Base-by-base conservation (phyloP, 2,113 vertebrate species). In the Menidia beryllina region DNA sequence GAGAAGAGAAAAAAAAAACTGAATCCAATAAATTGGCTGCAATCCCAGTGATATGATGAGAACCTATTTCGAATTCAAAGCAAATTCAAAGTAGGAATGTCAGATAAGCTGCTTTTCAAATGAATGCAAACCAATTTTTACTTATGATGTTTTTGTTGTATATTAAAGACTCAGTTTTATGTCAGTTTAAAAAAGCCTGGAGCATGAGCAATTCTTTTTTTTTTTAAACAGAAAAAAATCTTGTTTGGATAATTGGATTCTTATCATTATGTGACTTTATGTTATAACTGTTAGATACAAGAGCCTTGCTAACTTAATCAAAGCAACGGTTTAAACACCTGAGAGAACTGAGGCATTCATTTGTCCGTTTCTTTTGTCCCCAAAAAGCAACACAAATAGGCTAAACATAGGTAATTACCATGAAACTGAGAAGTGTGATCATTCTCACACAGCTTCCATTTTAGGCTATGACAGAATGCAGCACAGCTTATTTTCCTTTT, bases 1-100 rank as follows among this genome's bases (percentile, higher is more conserved):
- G 60, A 78, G 47, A 25, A 0, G n/a, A 19, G 38, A 23, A 24
- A 57, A 21, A 54, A 27, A 74, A 72, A 67, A 58, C 15, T 9
- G 56, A 86, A 86, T 88, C 82, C 79, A 84, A 86, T 88, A 83
- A 89, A 91, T 87, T 92, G 91, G 86, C 89, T 87, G 79, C 86
- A 77, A 82, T 87, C 89, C 89, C 74, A 47, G 79, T 64, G 69
- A 89, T 89, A 90, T 86, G 75, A 89, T 88, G 82, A 89, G 75
- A 86, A 79, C 75, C 75, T 77, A 86, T 83, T 90, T 90, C 65
- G 55, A 88, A 91, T 87, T 90, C 85, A 89, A 88, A 87, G 77
- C 80, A 69, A 84, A 84, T 89, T 88, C 81, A 92, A 82, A 83
- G 79, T 81, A 89, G 80, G 70, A 89, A 89, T 79, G 85, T 88